Evolutionary conservation across 2,888 invertebrate species (phyloP), one percentile per base, ranked within the genome.

Genomic region (Temnothorax unifasciatus): DNA sequence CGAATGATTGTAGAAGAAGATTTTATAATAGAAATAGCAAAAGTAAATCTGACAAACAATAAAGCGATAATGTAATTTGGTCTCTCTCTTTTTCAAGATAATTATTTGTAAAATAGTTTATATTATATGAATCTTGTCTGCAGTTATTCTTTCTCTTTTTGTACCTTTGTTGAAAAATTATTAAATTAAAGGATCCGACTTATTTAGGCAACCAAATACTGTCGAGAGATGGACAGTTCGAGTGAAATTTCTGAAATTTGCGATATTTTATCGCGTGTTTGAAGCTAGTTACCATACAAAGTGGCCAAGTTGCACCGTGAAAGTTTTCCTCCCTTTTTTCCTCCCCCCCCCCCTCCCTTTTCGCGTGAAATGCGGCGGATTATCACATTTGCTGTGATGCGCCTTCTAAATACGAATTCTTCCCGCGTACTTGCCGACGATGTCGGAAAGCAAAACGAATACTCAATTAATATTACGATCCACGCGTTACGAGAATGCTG

Each of bases 371-470:
- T 29, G 50, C 21, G 25, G 44, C 68, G 34, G 74, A 54, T 57
- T 76, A 73, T 76, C 63, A 52, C 76, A 25, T 47, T 54, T n/a
- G 79, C 79, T 18, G 25, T 82, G 75, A 85, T 82, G 66, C 63
- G 66, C 5, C 50, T 68, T 82, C 74, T 75, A 82, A 84, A 57
- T 79, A 82, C 47, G 64, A 79, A 87, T 79, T 76, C 61, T 84
- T 59, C n/a, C n/a, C 21, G 64, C 34, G 52, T 29, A 29, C 4
- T 59, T 68, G 68, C 29, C 52, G 57, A 57, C 64, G 2, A 54
- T 52, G 25, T 21, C 34, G 15, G 21, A 54, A 50, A 2, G 11
- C 44, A 68, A 13, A 68, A 47, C 52, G 44, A 74, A n/a, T 76
- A 34, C 47, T 52, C 41, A 63, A 82, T 64, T 82, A 73, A 83